Base-by-base conservation (phyloP, 2,888 invertebrate genomes). In the Gryllus longicercus region DNA sequence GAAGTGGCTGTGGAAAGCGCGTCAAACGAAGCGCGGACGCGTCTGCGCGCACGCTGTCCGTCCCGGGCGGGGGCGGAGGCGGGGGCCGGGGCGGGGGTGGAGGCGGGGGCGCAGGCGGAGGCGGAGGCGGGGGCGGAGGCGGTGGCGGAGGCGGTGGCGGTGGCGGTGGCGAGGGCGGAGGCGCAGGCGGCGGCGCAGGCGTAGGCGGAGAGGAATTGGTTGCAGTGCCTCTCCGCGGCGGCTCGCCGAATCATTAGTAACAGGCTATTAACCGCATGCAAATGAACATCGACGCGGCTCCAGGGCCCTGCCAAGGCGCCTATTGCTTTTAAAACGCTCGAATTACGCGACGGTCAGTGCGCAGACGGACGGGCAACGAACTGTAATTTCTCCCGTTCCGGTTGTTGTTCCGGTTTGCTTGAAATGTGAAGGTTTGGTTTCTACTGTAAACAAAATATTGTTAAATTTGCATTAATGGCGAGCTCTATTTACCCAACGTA, bases 291-390 rank as follows among this genome's bases (percentile, higher is more conserved):
- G 16, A 63, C 63, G 63, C n/a, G 16, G 63, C 63, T 14, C n/a
- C 63, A 14, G 63, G 63, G 63, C n/a, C 63, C 63, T 14, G n/a
- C 63, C n/a, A 5, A 63, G 63, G 63, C 63, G 63, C n/a, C 63
- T 63, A 63, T 63, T 63, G 63, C 63, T 63, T 63, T 63, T 63
- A 63, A 63, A 63, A n/a, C 63, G 63, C 63, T 63, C 63, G n/a
- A 63, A 63, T 63, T 63, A 63, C 63, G 14, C 63, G 14, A 63
- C 63, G 63, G 63, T 12, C 63, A 8, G 16, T 63, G n/a, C n/a
- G 14, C 63, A 63, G n/a, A 63, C 38, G 63, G 63, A 63, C 63
- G n/a, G 63, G 16, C 16, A 63, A 63, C 63, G 63, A 11, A 63
- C 63, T n/a, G 1, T 18, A 63, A 63, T n/a, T 63, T 18, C 63